Evolutionary conservation across 2,797 vertebrate genomes (phyloP).

Genomic region (Triplophysa yarkandensis): DNA sequence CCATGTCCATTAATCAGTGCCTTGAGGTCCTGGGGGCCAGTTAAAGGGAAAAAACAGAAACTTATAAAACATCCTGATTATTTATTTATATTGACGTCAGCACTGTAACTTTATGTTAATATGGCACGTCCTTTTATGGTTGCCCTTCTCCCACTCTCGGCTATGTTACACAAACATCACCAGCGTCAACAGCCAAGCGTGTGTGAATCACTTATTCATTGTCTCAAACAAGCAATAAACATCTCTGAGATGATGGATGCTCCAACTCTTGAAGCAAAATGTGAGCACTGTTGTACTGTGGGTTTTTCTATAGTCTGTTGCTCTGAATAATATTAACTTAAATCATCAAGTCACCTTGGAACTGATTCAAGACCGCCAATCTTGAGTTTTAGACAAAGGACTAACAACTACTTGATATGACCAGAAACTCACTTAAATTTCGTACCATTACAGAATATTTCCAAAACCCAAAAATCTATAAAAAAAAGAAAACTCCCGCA

Average conservation of each 20-base stretch:
- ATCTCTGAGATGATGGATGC: constrained; percentile 20
- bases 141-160: constrained; percentile 27
- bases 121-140: constrained; percentile 38
- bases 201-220: constrained; percentile 3
- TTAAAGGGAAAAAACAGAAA: constrained; percentile 73
- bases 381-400: constrained; percentile 40
- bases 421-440: constrained; percentile 53
- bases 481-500: constrained; percentile 56
- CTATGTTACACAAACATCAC: constrained; percentile 21
- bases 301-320: constrained; percentile 19
- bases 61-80: constrained; percentile 67
- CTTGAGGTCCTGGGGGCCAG: constrained; percentile 72
- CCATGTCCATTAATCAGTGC: constrained; percentile 80
- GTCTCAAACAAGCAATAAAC: constrained; percentile 19
- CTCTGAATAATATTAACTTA: constrained; percentile 18
- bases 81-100: constrained; percentile 66
- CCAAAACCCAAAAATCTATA: constrained; percentile 55
- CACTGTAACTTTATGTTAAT: constrained; percentile 62
- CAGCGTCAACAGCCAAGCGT: background rate
- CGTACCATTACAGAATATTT: constrained; percentile 57
- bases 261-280: constrained; percentile 3
- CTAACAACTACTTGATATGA: constrained; percentile 29
- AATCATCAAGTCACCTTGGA: constrained; percentile 36
- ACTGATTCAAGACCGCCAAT: constrained; percentile 34
- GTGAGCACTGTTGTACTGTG: constrained; percentile 19